Percentiles rank a stretch among this genome's conserved stretches.
phyloP scores from a whole-genome alignment of 2,888 invertebrate genomes.

The Drosophila bunnanda region DNA sequence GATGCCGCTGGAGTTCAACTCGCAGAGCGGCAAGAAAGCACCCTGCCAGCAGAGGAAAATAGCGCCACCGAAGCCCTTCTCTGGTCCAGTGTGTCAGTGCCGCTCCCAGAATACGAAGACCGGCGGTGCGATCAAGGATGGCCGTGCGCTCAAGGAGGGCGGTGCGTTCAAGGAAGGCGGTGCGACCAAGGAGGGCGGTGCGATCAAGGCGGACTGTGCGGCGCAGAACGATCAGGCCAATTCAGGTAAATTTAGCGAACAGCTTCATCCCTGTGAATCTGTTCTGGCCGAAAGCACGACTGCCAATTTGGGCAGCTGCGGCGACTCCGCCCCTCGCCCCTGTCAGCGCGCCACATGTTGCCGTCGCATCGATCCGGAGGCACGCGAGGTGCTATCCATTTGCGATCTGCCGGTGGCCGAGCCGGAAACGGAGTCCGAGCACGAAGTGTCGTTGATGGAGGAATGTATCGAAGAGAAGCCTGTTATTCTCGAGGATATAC shows the following conservation, averaged over 20 bases:
- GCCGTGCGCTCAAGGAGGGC: too few species aligned
- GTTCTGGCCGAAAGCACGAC: not conserved
- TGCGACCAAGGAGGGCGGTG: too few species aligned
- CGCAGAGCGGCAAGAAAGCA: slow-evolving; percentile 40
- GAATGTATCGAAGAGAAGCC: not conserved
- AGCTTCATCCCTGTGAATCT: not conserved
- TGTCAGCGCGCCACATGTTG: not conserved
- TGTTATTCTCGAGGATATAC: not conserved
- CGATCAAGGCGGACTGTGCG: not conserved
- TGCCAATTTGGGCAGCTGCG: slow-evolving; percentile 11
- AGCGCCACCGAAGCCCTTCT: not conserved
- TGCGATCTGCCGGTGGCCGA: slow-evolving; percentile 5
- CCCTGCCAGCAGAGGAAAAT: not conserved
- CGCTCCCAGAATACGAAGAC: too few species aligned
- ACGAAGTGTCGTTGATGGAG: not conserved
- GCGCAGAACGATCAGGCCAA: not conserved
- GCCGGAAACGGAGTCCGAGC: not conserved
- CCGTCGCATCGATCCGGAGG: slow-evolving; percentile 8
- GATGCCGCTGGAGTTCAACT: slow-evolving; percentile 68
- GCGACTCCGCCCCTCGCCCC: slow-evolving; percentile 10
- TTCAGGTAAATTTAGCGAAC: slow-evolving; percentile 29
- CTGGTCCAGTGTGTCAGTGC: slow-evolving; percentile 15
- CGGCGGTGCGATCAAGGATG: too few species aligned
- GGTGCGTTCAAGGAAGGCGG: too few species aligned
- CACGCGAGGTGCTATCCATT: slow-evolving; percentile 42